phyloP scores from a whole-genome alignment of 1,140 invertebrate genomes.

The Leptonema lineaticorne region DNA sequence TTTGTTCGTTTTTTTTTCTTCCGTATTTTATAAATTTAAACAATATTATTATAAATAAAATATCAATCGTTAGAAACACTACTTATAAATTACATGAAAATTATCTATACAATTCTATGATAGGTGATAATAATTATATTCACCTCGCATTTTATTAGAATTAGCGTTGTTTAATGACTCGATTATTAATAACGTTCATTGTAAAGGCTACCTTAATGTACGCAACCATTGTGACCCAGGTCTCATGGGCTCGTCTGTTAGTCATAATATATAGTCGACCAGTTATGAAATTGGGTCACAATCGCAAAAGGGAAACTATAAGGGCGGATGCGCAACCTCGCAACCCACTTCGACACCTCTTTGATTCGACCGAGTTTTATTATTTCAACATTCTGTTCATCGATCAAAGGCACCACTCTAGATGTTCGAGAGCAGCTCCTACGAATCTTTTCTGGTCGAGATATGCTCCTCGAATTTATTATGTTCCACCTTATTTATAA shows the following conservation, averaged over 20 bases:
- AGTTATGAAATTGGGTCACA: constrained; percentile 16
- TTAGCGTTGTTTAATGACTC: too few relatives aligned
- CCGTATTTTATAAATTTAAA: too few relatives aligned
- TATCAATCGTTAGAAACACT: too few relatives aligned
- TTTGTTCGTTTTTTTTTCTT: too few relatives aligned
- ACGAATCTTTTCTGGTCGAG: not conserved
- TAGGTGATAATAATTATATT: too few relatives aligned
- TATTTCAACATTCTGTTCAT: constrained; percentile 16
- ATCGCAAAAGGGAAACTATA: not conserved
- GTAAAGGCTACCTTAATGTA: too few relatives aligned
- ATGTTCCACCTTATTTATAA: not conserved
- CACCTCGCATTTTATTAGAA: too few relatives aligned
- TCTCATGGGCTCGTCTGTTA: not conserved
- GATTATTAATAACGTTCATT: too few relatives aligned
- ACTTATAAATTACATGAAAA: too few relatives aligned
- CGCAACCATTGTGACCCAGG: too few relatives aligned
- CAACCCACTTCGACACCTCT: constrained; percentile 11
- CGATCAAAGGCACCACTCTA: constrained; percentile 14
- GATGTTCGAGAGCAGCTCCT: not conserved
- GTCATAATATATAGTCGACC: not conserved
- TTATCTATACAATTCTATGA: too few relatives aligned
- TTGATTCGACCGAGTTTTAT: constrained; percentile 9
- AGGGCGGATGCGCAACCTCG: not conserved
- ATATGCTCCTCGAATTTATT: not conserved
- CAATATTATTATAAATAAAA: too few relatives aligned